Evolutionary conservation across 2,113 vertebrate genomes (phyloP).

Genomic region (Caloenas nicobarica): DNA sequence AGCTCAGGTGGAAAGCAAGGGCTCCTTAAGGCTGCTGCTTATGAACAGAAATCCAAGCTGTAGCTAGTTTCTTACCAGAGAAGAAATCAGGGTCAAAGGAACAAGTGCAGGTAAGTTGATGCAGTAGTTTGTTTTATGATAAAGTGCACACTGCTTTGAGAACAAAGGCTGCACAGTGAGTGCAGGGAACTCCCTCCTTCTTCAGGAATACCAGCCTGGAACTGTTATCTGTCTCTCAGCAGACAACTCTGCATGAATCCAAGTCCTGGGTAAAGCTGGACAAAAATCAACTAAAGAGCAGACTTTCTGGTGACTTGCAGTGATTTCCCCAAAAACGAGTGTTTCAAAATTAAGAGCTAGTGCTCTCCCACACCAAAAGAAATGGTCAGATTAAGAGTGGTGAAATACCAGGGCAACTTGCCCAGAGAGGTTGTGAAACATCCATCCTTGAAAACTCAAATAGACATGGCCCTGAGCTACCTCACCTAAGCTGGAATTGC

Average conservation of each 20-base stretch:
- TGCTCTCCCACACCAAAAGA: neutral
- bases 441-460: neutral
- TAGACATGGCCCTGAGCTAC: neutral
- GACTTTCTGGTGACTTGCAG: neutral
- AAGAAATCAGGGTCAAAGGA: neutral
- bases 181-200: neutral
- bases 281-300: neutral
- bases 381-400: neutral
- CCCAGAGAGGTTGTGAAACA: neutral
- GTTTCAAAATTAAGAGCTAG: neutral
- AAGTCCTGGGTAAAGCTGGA: neutral
- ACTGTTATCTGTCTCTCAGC: neutral
- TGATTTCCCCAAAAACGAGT: accelerated
- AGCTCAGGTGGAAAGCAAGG: neutral
- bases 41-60: neutral
- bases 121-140: neutral
- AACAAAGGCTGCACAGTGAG: neutral
- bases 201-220: neutral
- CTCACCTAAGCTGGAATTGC: neutral
- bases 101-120: neutral
- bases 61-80: neutral
- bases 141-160: neutral
- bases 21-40: neutral
- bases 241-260: neutral
- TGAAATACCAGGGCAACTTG: neutral